Evolutionary conservation across 2,888 invertebrate genomes (phyloP), one percentile per base, ranked within the genome.

Genomic region (Corythucha ciliata): DNA sequence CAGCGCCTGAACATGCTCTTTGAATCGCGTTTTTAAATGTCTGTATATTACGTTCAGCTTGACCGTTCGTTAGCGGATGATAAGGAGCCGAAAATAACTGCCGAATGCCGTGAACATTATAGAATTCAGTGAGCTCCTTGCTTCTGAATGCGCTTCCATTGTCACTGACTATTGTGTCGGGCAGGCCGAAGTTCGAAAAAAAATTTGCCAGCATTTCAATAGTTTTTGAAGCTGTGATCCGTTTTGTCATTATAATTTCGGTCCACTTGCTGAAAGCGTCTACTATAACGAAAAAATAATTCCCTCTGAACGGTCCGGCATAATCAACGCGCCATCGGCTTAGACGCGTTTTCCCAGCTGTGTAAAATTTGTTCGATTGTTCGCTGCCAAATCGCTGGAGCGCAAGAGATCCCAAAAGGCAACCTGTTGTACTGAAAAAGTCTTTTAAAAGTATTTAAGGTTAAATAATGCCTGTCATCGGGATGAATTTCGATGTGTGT

Each of bases 191-290:
- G 33, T 32, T 14, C 7, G 33, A 16, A 36, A 36, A 36, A 36
- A 36, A 36, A 8, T 14, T 7, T 36, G 8, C 16, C 10, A 36
- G 36, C 14, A 36, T 10, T n/a, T 45, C 34, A 8, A 36, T 7
- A 14, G 45, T 47, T 44, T 12, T 12, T 34, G 4, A 14, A 12
- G 44, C 12, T 21, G 42, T 48, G 14, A 46, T 48, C 6, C 21
- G 21, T 12, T 22, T 21, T 5, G 26, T 27, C 12, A 44, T 22
- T 25, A 14, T 25, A 4, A 54, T 46, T 12, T 54, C 52, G 7
- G 46, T 10, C 52, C 45, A 54, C 21, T 42, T 53, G 25, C 42
- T 41, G 16, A 44, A 54, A 16, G 54, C 54, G 32, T 54, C 54
- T 6, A 54, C 52, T 16, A 53, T 39, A 18, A 54, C 40, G n/a